Percentiles rank a stretch among this genome's conserved stretches.
These are phyloP conservation scores for Pelvicachromis taeniatus DNA, from an alignment of 2,113 vertebrate genomes.

Conservation along the genomic window DNA sequence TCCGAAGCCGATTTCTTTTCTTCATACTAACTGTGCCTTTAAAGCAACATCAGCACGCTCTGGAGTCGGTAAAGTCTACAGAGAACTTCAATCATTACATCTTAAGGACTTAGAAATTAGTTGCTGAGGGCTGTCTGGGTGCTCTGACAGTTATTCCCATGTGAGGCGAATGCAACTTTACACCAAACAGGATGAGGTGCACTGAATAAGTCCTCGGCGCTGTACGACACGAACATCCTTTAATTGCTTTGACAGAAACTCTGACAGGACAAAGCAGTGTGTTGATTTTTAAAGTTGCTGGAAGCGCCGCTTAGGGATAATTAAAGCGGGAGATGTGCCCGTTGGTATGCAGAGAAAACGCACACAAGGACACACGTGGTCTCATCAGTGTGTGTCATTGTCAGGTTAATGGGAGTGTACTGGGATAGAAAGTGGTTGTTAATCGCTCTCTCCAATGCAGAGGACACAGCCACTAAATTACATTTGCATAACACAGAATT, in stretches of 20 bases:
- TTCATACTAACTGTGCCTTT: background rate
- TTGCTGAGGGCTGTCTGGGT: background rate
- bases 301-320: slow-evolving; percentile 1
- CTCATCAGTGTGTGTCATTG: background rate
- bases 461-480: slow-evolving; percentile 41
- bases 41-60: background rate
- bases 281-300: background rate
- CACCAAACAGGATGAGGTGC: background rate
- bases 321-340: background rate
- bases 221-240: background rate
- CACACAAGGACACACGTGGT: background rate
- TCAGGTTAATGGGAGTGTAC: slow-evolving; percentile 24
- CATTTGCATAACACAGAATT: slow-evolving; percentile 55
- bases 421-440: slow-evolving; percentile 12
- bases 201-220: background rate
- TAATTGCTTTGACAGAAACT: background rate
- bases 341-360: background rate
- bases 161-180: background rate
- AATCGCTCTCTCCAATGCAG: slow-evolving; percentile 31
- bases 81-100: slow-evolving; percentile 18
- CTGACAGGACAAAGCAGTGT: background rate
- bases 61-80: background rate
- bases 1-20: background rate
- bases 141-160: slow-evolving; percentile 16
- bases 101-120: slow-evolving; percentile 22